These are phyloP conservation scores for Oithona nana DNA, from an alignment of 2,888 invertebrate species.

Conservation along the genomic window DNA sequence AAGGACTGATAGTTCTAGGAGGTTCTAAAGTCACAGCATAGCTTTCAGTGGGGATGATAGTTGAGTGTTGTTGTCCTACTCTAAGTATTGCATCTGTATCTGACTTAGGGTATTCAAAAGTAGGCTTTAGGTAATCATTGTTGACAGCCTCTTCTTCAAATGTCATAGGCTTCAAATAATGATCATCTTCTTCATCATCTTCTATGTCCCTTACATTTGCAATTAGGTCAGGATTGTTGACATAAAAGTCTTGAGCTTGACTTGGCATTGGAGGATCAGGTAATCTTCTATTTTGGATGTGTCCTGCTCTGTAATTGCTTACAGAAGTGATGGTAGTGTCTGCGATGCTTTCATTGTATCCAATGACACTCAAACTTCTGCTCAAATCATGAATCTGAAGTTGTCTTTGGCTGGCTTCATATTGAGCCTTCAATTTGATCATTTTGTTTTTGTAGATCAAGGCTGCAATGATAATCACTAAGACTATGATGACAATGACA, in stretches of 20 bases:
- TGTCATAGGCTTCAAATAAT: background rate
- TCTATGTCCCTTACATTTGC: background rate
- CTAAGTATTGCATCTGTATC: too few species aligned
- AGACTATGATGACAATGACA: background rate
- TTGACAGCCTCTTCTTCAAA: background rate
- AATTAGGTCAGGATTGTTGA: background rate
- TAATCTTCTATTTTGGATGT: slow-evolving; percentile 3
- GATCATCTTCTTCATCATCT: background rate
- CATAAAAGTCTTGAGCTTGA: background rate
- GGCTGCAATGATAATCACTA: background rate
- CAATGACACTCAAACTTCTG: background rate
- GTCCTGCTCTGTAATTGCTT: background rate
- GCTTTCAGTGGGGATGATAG: background rate
- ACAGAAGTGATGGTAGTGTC: background rate
- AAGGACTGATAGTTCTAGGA: background rate
- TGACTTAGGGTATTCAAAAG: background rate
- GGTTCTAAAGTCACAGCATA: background rate
- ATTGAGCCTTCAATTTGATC: background rate
- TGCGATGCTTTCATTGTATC: background rate
- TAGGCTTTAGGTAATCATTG: background rate
- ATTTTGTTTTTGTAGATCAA: background rate
- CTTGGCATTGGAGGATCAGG: background rate
- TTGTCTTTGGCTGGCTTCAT: background rate
- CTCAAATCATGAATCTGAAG: background rate
- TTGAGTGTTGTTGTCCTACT: background rate